phyloP scores from a whole-genome alignment of 2,888 invertebrate genomes.

The Tetragonisca angustula region DNA sequence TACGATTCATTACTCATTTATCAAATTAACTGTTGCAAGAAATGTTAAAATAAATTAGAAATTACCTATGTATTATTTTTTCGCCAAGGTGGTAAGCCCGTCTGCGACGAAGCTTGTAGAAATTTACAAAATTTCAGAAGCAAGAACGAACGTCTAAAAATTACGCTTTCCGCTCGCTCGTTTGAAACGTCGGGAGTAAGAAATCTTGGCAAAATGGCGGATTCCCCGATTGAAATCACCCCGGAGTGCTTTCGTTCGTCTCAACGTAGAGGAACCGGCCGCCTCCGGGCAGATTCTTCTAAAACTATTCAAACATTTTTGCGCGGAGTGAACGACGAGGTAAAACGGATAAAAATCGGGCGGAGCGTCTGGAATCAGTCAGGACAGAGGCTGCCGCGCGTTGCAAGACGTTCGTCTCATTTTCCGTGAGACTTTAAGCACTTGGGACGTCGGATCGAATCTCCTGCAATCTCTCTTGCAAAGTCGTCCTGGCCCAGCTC shows the following conservation, averaged over 20 bases:
- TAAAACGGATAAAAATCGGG: not conserved
- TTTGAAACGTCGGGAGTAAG: not conserved
- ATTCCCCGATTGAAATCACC: not conserved
- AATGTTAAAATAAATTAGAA: too few species aligned
- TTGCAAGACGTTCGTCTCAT: not conserved
- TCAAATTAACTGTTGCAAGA: too few species aligned
- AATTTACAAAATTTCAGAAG: not conserved
- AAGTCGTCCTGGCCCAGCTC: not conserved
- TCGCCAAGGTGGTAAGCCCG: too few species aligned
- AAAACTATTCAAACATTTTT: conserved; percentile 9
- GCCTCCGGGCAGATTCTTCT: not conserved
- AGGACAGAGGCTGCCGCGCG: not conserved
- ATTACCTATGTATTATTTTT: too few species aligned
- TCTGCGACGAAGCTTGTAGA: not conserved
- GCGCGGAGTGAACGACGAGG: not conserved
- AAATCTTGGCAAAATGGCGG: not conserved
- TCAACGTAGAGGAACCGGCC: not conserved
- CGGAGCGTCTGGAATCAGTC: not conserved
- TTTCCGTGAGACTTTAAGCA: conserved; percentile 13
- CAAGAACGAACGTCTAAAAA: not conserved
- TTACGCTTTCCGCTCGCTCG: not conserved
- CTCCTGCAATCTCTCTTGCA: not conserved
- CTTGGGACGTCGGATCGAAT: not conserved
- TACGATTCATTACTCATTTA: too few species aligned
- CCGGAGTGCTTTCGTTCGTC: not conserved